Conservation (phyloP, 2,113 vertebrate species). For the Labeo rohita region DNA sequence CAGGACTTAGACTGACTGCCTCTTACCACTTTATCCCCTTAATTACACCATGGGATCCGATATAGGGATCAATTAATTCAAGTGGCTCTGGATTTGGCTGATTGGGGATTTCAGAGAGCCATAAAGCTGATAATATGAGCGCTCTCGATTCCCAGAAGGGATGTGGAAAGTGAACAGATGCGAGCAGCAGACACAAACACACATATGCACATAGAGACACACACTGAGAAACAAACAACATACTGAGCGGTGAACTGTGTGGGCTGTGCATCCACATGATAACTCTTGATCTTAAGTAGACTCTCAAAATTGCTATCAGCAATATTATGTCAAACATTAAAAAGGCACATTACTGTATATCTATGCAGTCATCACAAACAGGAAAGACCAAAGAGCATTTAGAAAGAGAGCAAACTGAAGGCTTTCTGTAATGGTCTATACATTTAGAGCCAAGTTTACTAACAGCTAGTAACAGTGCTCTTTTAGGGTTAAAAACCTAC, state of each 20-base stretch:
- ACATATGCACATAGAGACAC: conserved; percentile 12
- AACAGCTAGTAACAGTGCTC: neutral
- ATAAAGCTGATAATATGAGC: conserved; percentile 54
- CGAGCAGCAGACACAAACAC: conserved; percentile 33
- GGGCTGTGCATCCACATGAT: conserved; percentile 34
- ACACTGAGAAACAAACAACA: conserved; percentile 42
- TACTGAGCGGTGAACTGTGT: conserved; percentile 40
- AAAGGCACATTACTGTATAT: neutral
- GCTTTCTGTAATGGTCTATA: neutral
- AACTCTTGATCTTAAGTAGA: conserved; percentile 46
- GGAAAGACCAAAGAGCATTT: neutral
- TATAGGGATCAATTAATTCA: conserved; percentile 62
- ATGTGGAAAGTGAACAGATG: conserved; percentile 41
- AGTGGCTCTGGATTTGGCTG: conserved; percentile 58
- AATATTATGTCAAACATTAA: conserved; percentile 23
- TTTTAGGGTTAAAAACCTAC: neutral
- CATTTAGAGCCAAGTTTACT: neutral
- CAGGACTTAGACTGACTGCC: conserved; percentile 33
- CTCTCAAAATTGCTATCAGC: conserved; percentile 27
- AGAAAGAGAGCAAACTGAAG: neutral
- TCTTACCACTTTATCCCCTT: conserved; percentile 54
- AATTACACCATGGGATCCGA: conserved; percentile 59
- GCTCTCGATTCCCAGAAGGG: conserved; percentile 46
- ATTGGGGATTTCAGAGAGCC: conserved; percentile 55
- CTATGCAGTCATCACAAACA: neutral